phyloP scores from a whole-genome alignment of 2,888 invertebrate genomes.

The Cryptophagus acutangulus region DNA sequence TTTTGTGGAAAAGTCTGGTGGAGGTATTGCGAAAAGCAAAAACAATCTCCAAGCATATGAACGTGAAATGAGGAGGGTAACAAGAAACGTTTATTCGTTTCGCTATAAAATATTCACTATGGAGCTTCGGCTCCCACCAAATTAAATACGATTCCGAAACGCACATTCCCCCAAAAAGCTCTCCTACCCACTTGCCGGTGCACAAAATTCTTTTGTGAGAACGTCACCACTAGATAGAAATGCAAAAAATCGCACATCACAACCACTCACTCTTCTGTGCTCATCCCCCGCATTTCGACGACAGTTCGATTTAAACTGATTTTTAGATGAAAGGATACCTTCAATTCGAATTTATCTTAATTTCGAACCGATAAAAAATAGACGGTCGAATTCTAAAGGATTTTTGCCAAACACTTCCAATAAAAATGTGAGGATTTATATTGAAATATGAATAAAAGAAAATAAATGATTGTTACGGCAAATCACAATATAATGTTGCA shows the following conservation, averaged over 20 bases:
- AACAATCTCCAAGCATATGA: constrained; percentile 3
- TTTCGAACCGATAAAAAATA: constrained; percentile 8
- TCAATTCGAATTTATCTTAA: constrained; percentile 7
- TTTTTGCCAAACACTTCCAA: no score
- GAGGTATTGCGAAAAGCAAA: not conserved
- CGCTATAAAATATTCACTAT: constrained; percentile 8
- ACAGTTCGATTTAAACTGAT: constrained; percentile 9
- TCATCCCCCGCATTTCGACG: constrained; percentile 4
- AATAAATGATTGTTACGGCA: no score
- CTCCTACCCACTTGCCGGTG: constrained; percentile 3
- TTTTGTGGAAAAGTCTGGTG: no score
- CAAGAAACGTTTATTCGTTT: constrained; percentile 7
- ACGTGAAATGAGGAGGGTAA: constrained; percentile 5
- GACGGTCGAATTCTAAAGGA: no score
- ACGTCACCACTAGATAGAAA: constrained; percentile 4
- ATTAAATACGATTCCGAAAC: constrained; percentile 8
- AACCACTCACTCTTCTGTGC: no score
- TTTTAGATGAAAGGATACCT: constrained; percentile 8
- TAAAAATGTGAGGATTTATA: no score
- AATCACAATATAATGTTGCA: no score
- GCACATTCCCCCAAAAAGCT: constrained; percentile 8
- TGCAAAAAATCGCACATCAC: constrained; percentile 7
- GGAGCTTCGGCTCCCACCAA: constrained; percentile 5
- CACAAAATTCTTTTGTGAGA: constrained; percentile 6
- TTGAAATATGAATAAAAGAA: no score